Percentiles rank a stretch among this genome's conserved stretches.
These are phyloP conservation scores for Theristicus caerulescens DNA, from an alignment of 2,113 vertebrate genomes.

Conservation along the genomic window DNA sequence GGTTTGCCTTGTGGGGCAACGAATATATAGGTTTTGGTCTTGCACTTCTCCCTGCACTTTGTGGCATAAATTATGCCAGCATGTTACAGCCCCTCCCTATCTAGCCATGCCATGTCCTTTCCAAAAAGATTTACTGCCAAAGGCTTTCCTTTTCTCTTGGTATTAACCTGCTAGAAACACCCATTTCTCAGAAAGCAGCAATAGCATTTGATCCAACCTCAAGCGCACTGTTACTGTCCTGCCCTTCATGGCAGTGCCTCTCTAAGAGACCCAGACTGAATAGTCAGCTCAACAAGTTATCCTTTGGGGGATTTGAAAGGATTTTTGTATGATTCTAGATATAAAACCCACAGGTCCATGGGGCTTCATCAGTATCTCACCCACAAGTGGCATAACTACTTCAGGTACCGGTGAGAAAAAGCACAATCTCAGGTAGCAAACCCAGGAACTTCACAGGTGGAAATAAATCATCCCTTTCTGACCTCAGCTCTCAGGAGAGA, in stretches of 20 bases:
- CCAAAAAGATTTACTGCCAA: background rate
- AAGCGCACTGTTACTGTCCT: accelerated
- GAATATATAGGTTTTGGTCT: background rate
- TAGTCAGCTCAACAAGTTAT: background rate
- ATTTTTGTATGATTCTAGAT: background rate
- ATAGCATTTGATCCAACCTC: background rate
- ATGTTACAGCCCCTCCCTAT: background rate
- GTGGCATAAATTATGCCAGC: background rate
- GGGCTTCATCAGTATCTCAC: background rate
- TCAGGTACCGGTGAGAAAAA: background rate
- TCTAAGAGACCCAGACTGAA: background rate
- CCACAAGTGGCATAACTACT: background rate
- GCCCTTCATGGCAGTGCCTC: background rate
- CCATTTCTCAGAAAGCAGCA: background rate
- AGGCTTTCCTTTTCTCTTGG: background rate
- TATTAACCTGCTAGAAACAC: background rate
- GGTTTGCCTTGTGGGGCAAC: background rate
- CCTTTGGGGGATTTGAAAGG: background rate
- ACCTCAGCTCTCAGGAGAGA: background rate
- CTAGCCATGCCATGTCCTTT: background rate
- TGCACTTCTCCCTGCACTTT: background rate
- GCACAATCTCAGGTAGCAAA: background rate
- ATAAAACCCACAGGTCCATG: background rate
- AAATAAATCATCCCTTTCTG: background rate
- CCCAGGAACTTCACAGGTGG: background rate